These are phyloP conservation scores for Hippasteria phrygiana DNA, from an alignment of 53 echinoderm and acorn worm species.

Conservation along the genomic window DNA sequence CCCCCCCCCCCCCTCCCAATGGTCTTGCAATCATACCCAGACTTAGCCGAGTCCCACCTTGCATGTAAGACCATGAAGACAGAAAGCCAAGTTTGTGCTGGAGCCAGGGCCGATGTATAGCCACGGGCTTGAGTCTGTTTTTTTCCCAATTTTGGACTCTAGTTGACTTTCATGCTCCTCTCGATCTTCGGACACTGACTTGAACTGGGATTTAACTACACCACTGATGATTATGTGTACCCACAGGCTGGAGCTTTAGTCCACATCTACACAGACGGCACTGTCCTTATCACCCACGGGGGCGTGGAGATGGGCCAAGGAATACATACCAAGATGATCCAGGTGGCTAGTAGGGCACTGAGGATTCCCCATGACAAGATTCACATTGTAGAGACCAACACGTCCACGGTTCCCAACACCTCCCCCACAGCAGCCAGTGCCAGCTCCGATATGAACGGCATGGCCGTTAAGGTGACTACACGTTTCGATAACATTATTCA, in stretches of 20 bases:
- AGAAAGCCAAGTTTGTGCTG: too few relatives aligned
- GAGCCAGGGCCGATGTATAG: too few relatives aligned
- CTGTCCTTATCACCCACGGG: slow-evolving; percentile 86
- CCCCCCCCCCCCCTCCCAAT: too few relatives aligned
- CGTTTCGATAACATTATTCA: not conserved
- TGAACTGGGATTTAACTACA: not conserved
- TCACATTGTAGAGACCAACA: slow-evolving; percentile 64
- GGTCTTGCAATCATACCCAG: too few relatives aligned
- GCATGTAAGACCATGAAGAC: too few relatives aligned
- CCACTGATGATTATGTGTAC: not conserved
- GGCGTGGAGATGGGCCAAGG: slow-evolving; percentile 97
- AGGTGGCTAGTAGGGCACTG: slow-evolving; percentile 82
- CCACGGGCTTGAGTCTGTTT: too few relatives aligned
- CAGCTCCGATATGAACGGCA: slow-evolving; percentile 68
- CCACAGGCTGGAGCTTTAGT: slow-evolving; percentile 85
- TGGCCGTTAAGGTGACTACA: slow-evolving; percentile 12
- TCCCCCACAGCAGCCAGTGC: slow-evolving; percentile 67
- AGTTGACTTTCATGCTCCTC: too few relatives aligned
- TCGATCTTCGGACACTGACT: too few relatives aligned
- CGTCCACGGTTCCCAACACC: slow-evolving; percentile 68
- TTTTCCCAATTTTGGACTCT: too few relatives aligned
- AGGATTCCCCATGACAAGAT: slow-evolving; percentile 64
- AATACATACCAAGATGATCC: slow-evolving; percentile 90
- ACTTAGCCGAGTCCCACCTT: too few relatives aligned
- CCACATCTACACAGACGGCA: slow-evolving; percentile 90